Conservation (phyloP, 2,797 vertebrate genomes). For the Erithacus rubecula region DNA sequence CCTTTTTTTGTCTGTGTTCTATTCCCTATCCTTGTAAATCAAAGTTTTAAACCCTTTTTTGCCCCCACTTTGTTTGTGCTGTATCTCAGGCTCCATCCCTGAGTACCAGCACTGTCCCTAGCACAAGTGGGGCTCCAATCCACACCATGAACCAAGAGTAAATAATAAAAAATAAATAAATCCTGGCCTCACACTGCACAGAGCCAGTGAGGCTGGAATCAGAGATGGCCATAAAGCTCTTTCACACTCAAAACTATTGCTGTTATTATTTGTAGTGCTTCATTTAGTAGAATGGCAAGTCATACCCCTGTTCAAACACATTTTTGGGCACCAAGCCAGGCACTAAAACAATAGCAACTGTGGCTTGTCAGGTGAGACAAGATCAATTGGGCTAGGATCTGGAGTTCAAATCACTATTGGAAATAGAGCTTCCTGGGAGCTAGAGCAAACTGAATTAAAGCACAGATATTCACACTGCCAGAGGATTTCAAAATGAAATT, state of each 20-base stretch:
- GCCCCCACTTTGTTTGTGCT: not conserved
- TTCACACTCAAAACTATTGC: constrained; percentile 6
- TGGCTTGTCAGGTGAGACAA: constrained; percentile 48
- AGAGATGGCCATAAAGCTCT: not conserved
- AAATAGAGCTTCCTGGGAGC: constrained; percentile 39
- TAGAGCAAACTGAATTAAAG: constrained; percentile 57
- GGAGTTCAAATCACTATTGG: constrained; percentile 43
- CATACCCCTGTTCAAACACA: not conserved
- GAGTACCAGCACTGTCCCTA: not conserved
- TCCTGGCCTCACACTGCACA: not conserved
- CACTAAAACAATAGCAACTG: constrained; percentile 4
- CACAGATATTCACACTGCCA: constrained; percentile 21
- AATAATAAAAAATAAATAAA: not conserved
- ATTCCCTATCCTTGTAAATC: not conserved
- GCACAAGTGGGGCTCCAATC: not conserved
- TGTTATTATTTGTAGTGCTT: constrained; percentile 42
- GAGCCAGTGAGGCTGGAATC: constrained; percentile 24
- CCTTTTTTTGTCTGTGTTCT: not conserved
- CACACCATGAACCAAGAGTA: not conserved
- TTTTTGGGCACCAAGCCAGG: not conserved
- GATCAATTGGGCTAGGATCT: constrained; percentile 41
- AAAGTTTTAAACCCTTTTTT: not conserved
- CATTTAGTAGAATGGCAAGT: constrained; percentile 4
- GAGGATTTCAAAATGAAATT: constrained; percentile 52
- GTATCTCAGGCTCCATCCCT: not conserved